These are phyloP conservation scores for Acinonyx jubatus DNA, from an alignment of 2,113 vertebrate genomes.

Conservation along the genomic window DNA sequence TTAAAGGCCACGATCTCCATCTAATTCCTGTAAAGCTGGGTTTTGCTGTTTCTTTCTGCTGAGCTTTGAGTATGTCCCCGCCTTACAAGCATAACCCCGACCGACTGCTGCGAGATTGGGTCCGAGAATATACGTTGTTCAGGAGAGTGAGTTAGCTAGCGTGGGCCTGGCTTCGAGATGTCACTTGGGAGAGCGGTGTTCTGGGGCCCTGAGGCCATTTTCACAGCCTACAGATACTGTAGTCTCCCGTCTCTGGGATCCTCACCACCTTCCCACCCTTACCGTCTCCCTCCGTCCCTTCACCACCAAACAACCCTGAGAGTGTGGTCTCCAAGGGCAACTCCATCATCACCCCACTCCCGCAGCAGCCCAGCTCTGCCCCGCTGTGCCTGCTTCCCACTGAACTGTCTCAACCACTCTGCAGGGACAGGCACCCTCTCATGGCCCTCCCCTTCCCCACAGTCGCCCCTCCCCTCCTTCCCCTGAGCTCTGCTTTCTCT, in stretches of 20 bases:
- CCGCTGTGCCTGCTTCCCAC: not conserved
- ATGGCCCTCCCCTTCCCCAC: not conserved
- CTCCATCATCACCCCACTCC: not conserved
- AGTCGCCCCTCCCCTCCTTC: too few relatives aligned
- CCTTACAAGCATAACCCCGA: not conserved
- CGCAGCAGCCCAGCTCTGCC: too few relatives aligned
- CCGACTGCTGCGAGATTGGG: not conserved
- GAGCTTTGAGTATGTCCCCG: not conserved
- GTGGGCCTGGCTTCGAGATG: not conserved
- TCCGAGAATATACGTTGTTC: not conserved
- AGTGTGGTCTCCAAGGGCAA: not conserved
- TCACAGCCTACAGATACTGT: not conserved
- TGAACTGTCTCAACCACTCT: not conserved
- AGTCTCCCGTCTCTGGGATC: too few relatives aligned
- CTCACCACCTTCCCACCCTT: not conserved
- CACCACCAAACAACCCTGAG: not conserved
- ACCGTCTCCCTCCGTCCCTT: not conserved
- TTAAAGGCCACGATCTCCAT: not conserved
- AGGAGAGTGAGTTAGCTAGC: not conserved
- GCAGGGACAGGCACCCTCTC: not conserved
- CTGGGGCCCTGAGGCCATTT: not conserved
- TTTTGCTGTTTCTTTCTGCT: not conserved
- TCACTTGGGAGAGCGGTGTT: too few relatives aligned
- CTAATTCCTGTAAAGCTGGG: not conserved
- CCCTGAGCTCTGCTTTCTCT: not conserved